Base-by-base conservation (phyloP, 1,140 invertebrate species). In the Pachyrhynchus sulphureomaculatus region DNA sequence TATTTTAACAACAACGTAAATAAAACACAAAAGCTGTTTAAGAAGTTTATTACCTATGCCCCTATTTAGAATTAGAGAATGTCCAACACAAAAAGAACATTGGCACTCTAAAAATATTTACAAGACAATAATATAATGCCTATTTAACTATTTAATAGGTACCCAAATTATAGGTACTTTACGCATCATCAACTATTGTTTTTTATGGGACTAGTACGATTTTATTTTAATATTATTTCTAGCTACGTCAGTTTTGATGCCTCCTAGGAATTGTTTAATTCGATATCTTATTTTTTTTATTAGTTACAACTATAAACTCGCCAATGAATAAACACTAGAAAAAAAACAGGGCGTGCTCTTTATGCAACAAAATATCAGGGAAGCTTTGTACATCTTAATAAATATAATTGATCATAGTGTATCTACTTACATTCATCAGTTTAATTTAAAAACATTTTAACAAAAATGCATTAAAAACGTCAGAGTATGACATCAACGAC, bases 341-440 rank as follows among this genome's bases (percentile, higher is more conserved):
- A 42, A 42, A 15, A 42, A 42, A 42, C 18, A 4, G 34, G 34
- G 34, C 8, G 3, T 42, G 39, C 39, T 42, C 17, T 5, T 1
- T 1, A 37, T 15, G 21, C 15, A 42, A 15, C 2, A 18, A 20
- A 15, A 21, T 12, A 9, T 1, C 10, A 42, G 15, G 29, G 34
- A 6, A 13, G 10, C 3, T 17, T 4, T 18, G 3, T 42, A 20
- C 9, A 42, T 4, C 6, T 9, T 42, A 18, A 2, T 0, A 42
- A 1, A 21, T 20, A 20, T 42, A 4, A 5, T 21, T 20, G 34
- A 18, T 21, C 10, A 42, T 18, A 21, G 4, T 18, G 4, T 21
- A 37, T 12, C 13, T 6, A 56, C 53, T 56, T 45, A 56, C 53
- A 56, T 56, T 56, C 53, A 56, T 56, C 53, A 45, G 53, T 56